phyloP scores from a whole-genome alignment of 2,888 invertebrate species.

The Drosophila setosimentum region DNA sequence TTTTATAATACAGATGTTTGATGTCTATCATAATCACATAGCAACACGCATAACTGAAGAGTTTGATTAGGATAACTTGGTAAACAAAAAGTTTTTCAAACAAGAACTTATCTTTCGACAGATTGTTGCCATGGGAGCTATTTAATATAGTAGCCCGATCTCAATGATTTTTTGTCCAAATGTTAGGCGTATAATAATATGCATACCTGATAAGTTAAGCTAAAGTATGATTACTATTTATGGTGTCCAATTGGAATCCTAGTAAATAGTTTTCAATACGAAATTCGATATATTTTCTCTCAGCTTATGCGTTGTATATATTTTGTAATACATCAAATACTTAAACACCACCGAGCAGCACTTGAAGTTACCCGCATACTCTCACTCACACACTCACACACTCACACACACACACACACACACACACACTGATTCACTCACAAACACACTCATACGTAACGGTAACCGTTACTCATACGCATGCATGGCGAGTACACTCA shows the following conservation, averaged over 20 bases:
- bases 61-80: background rate
- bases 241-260: background rate
- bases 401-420: conserved; percentile 14
- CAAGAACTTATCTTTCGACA: too few relatives aligned
- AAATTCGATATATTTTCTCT: background rate
- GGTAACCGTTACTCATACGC: conserved; percentile 73
- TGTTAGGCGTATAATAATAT: too few relatives aligned
- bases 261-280: background rate
- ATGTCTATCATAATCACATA: background rate
- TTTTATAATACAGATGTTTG: background rate
- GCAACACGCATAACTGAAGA: background rate
- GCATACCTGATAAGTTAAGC: background rate
- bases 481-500: conserved; percentile 77
- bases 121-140: background rate
- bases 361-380: conserved; percentile 55
- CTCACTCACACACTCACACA: conserved; percentile 2
- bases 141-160: too few relatives aligned
- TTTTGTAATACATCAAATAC: conserved; percentile 78
- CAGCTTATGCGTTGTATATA: conserved; percentile 38
- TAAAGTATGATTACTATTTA: background rate
- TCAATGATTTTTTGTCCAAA: too few relatives aligned
- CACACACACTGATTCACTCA: conserved; percentile 10
- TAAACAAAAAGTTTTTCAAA: background rate
- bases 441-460: conserved; percentile 9
- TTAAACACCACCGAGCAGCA: conserved; percentile 63